Base-by-base conservation (phyloP, 2,888 invertebrate genomes). In the Dromius quadrimaculatus region DNA sequence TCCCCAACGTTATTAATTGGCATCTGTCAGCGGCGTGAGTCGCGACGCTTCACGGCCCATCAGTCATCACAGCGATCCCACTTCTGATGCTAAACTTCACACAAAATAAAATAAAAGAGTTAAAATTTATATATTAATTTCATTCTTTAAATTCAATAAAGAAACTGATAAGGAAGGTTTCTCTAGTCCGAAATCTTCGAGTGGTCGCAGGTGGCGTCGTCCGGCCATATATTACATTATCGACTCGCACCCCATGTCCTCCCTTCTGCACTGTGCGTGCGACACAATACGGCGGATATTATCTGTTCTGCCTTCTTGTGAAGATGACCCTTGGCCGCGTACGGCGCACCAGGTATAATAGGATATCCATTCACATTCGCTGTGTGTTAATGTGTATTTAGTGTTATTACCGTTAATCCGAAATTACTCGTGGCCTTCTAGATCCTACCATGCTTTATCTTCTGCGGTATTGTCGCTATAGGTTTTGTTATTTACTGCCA, bases 201-300 rank as follows among this genome's bases (percentile, higher is more conserved):
- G n/a, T 23, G 66, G 75, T 72, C 74, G 71, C 74, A 75, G 74
- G 75, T 75, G 74, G 71, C 72, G 50, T 73, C 76, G 76, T 75
- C 74, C 72, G 74, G 73, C 76, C 75, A 76, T 78, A 78, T 76
- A 76, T 77, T 78, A 77, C 76, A 78, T 78, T 78, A 78, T 78
- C 77, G 78, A 78, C 77, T 41, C 62, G 3, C 22, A 38, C 41
- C 62, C 62, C 20, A 22, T 6, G 61, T 5, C 20, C 22, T 17
- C 11, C 41, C 13, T 20, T 41, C 22, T 15, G 5, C 62, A 11
- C 32, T 23, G 38, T 38, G 28, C 36, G 47, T 32, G 50, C 36
- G 28, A 19, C 65, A 19, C 59, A 34, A 50, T 50, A 50, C 57
- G 15, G 32, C 17, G 34, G 38, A 47, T 65, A 47, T 65, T 45